Evolutionary conservation across 2,797 vertebrate species (phyloP).

Genomic region (Perodicticus potto): DNA sequence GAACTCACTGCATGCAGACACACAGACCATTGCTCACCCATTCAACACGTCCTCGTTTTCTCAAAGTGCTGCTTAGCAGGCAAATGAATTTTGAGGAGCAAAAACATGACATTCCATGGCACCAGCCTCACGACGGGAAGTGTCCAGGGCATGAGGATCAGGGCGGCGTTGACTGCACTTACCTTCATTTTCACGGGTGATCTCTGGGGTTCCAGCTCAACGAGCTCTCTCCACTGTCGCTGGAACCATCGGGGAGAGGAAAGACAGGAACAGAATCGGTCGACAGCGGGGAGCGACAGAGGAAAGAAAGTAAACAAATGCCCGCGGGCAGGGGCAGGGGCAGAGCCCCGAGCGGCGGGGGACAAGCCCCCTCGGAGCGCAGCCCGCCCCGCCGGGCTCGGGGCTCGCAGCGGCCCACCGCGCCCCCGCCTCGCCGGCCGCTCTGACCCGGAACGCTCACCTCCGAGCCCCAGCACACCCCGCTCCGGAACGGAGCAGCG

Average conservation of each 20-base stretch:
- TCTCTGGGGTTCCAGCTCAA: conserved; percentile 96
- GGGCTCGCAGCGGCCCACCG: conserved; percentile 69
- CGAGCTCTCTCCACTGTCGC: conserved; percentile 83
- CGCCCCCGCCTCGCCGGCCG: conserved; percentile 36
- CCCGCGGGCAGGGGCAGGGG: conserved; percentile 54
- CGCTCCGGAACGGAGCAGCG: not conserved
- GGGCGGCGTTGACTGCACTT: conserved; percentile 81
- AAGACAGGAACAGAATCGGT: conserved; percentile 74
- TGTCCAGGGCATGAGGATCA: conserved; percentile 30
- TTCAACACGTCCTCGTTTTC: conserved; percentile 64
- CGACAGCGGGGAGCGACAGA: not conserved
- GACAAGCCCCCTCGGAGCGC: not conserved
- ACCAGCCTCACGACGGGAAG: conserved; percentile 40
- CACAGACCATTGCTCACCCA: conserved; percentile 56
- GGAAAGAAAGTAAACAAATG: conserved; percentile 82
- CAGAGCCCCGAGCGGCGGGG: not conserved
- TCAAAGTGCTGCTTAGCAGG: conserved; percentile 29
- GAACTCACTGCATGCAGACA: conserved; percentile 35
- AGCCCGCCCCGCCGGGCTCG: conserved; percentile 16
- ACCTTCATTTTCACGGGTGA: conserved; percentile 97
- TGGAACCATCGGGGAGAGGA: conserved; percentile 33
- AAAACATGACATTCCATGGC: conserved; percentile 67
- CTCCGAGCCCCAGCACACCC: conserved; percentile 35
- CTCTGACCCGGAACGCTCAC: conserved; percentile 58
- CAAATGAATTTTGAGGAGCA: conserved; percentile 49